These are phyloP conservation scores for Drosophila melanica DNA, from an alignment of 1,140 invertebrate genomes.

Conservation along the genomic window DNA sequence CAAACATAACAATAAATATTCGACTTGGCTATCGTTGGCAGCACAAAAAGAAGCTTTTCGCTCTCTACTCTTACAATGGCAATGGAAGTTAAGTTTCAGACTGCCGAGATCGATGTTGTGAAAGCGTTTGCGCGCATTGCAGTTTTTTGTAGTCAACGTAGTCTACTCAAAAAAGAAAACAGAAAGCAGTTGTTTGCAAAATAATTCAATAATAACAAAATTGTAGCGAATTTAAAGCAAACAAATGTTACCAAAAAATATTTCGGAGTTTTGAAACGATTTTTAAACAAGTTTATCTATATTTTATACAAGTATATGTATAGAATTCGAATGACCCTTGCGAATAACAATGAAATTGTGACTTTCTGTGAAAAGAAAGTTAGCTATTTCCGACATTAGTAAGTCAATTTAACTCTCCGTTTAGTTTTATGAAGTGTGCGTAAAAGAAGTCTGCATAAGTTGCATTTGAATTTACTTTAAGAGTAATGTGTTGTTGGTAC, in stretches of 20 bases:
- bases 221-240: neutral
- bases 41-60: slow-evolving; percentile 31
- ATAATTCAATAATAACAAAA: neutral
- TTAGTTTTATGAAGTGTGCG: neutral
- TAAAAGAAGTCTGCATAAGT: neutral
- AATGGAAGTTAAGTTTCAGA: slow-evolving; percentile 33
- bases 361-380: slow-evolving; percentile 51
- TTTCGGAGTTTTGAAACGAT: neutral
- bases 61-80: slow-evolving; percentile 38
- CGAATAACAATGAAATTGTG: slow-evolving; percentile 22
- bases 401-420: slow-evolving; percentile 5
- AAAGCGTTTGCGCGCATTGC: slow-evolving; percentile 42
- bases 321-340: slow-evolving; percentile 13
- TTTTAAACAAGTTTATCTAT: neutral
- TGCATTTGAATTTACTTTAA: neutral
- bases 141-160: slow-evolving; percentile 26
- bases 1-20: slow-evolving; percentile 14
- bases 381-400: slow-evolving; percentile 20
- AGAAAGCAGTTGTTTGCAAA: slow-evolving; percentile 23
- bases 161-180: slow-evolving; percentile 38
- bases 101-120: slow-evolving; percentile 45
- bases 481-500: too few relatives aligned
- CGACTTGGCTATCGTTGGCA: slow-evolving; percentile 9
- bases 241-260: neutral
- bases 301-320: neutral